Evolutionary conservation across 2,888 invertebrate genomes (phyloP).

Genomic region (Suillia variegata): DNA sequence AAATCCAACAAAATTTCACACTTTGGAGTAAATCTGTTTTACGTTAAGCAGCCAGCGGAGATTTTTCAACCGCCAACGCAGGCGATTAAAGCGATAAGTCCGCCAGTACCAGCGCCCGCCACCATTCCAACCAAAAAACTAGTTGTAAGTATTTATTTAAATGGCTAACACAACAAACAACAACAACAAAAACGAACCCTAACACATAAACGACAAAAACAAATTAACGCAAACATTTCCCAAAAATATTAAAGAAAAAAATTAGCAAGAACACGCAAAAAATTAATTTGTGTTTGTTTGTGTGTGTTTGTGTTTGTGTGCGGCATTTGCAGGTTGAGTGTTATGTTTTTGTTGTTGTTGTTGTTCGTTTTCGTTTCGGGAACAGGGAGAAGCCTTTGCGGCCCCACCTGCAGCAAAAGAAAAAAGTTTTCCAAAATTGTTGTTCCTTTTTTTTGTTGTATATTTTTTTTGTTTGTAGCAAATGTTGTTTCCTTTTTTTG

Average conservation of each 20-base stretch:
- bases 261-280: constrained; percentile 44
- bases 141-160: constrained; percentile 55
- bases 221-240: neutral
- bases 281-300: constrained; percentile 46
- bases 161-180: neutral
- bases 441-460: too few species aligned
- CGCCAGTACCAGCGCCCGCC: constrained; percentile 54
- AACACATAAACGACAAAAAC: constrained; percentile 2
- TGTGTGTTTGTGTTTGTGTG: constrained; percentile 15
- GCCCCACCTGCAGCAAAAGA: too few species aligned
- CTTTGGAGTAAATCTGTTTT: constrained; percentile 63
- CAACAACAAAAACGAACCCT: constrained; percentile 8
- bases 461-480: too few species aligned
- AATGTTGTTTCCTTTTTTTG: too few species aligned
- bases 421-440: too few species aligned
- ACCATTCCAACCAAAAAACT: constrained; percentile 61
- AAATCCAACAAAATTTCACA: constrained; percentile 62
- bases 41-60: constrained; percentile 62
- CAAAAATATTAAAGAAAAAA: neutral
- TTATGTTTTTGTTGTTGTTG: too few species aligned
- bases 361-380: neutral
- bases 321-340: neutral
- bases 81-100: constrained; percentile 61
- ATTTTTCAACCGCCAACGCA: constrained; percentile 60
- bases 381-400: too few species aligned